Percentiles rank a stretch among this genome's conserved stretches.
Evolutionary conservation across 1,140 invertebrate genomes (phyloP).

Genomic region (Diprion similis): DNA sequence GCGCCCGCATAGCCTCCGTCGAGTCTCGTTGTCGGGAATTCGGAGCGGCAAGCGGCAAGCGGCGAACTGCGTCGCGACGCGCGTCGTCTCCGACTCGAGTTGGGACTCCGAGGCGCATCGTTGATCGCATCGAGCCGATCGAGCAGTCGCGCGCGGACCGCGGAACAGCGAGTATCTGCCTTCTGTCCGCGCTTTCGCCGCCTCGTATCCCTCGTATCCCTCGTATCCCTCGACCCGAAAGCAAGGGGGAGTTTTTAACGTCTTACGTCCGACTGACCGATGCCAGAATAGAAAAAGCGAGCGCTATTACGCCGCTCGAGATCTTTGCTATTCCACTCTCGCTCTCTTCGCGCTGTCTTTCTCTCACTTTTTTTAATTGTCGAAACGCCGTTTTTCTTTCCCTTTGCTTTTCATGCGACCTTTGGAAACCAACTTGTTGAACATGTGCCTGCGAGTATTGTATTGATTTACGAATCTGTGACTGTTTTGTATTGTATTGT

Average conservation of each 20-base stretch:
- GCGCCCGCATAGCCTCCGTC: no score
- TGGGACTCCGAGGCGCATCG: background rate
- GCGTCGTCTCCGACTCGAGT: background rate
- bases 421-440: no score
- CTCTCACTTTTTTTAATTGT: background rate
- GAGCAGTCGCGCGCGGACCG: constrained; percentile 53
- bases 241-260: background rate
- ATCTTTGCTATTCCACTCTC: constrained; percentile 24
- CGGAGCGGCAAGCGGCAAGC: no score
- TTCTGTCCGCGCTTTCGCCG: background rate
- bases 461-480: no score
- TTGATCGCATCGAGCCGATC: background rate
- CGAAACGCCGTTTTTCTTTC: no score
- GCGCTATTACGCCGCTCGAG: constrained; percentile 17
- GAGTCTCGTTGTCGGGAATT: no score
- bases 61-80: background rate
- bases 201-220: background rate
- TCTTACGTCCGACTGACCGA: background rate
- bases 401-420: no score
- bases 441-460: no score
- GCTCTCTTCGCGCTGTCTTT: constrained; percentile 11
- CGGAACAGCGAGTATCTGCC: constrained; percentile 44
- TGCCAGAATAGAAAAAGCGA: constrained; percentile 11
- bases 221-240: background rate
- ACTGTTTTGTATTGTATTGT: no score